These are phyloP conservation scores for Ormyrus labotus DNA, from an alignment of 2,888 invertebrate genomes.

Conservation along the genomic window DNA sequence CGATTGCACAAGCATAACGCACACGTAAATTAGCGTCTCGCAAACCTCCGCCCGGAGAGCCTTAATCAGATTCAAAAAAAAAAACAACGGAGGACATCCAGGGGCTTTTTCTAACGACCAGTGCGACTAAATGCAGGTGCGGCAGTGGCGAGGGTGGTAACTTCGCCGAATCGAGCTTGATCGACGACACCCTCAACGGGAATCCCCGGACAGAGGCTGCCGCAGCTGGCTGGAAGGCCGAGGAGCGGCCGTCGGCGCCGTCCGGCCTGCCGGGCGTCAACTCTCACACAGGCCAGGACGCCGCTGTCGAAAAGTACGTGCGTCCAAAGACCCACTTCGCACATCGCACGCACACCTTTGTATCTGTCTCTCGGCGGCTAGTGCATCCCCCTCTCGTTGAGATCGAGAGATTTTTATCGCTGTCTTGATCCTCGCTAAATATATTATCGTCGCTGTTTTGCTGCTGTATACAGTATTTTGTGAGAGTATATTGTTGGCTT, in stretches of 20 bases:
- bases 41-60: too few relatives aligned
- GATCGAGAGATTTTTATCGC: too few relatives aligned
- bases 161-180: conserved; percentile 70
- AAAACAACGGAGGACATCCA: too few relatives aligned
- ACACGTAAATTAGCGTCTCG: too few relatives aligned
- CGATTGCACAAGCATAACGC: too few relatives aligned
- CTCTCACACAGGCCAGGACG: neutral
- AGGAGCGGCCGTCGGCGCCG: neutral
- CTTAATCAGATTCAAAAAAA: neutral
- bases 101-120: conserved; percentile 24
- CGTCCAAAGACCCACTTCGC: neutral
- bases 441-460: too few relatives aligned
- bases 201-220: conserved; percentile 66
- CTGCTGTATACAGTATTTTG: too few relatives aligned
- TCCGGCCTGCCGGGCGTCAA: neutral
- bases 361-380: too few relatives aligned
- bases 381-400: too few relatives aligned
- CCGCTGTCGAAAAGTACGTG: conserved; percentile 33
- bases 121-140: conserved; percentile 66
- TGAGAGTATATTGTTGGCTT: too few relatives aligned
- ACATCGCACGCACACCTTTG: neutral
- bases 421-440: too few relatives aligned
- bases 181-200: conserved; percentile 74
- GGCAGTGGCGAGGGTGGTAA: conserved; percentile 70
- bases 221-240: neutral